A percentile compares a stretch with the other conserved stretches of the same genome.
phyloP scores from a whole-genome alignment of 2,797 vertebrate genomes.

The Uromys caudimaculatus region DNA sequence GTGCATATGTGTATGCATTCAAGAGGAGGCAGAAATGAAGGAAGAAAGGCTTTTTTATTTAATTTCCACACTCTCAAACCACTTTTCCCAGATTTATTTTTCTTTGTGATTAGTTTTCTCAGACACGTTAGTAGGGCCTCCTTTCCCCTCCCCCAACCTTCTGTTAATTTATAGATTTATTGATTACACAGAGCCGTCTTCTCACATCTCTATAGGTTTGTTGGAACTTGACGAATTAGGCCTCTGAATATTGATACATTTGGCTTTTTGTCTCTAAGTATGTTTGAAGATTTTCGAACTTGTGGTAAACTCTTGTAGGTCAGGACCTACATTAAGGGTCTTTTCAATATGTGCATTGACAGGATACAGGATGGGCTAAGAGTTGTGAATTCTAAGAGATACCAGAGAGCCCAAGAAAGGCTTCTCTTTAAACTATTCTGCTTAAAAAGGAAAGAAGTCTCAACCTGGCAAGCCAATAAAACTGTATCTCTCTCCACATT shows the following conservation, averaged over 20 bases:
- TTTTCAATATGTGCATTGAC: not conserved
- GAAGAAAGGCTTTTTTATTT: constrained; percentile 37
- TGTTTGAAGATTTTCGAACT: constrained; percentile 42
- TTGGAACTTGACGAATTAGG: constrained; percentile 21
- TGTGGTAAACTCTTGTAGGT: constrained; percentile 14
- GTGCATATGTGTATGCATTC: not conserved
- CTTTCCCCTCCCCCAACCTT: not conserved
- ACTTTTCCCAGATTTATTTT: constrained; percentile 61
- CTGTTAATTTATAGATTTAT: constrained; percentile 30
- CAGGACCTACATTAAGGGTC: not conserved
- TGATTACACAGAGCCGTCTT: not conserved
- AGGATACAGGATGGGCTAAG: not conserved
- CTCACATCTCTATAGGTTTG: not conserved
- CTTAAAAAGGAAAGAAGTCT: not conserved
- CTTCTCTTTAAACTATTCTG: not conserved
- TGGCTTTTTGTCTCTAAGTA: constrained; percentile 36
- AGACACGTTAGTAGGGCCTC: not conserved
- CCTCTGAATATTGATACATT: constrained; percentile 7
- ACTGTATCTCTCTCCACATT: not conserved
- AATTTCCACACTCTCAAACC: not conserved
- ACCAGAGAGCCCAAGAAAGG: not conserved
- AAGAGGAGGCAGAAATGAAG: constrained; percentile 49
- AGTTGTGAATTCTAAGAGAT: not conserved
- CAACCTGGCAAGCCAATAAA: not conserved
- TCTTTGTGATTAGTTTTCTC: constrained; percentile 54